A percentile compares a stretch with the other conserved stretches of the same genome.
Conservation (phyloP, 1,140 invertebrate species). For the Platyura marginata region DNA sequence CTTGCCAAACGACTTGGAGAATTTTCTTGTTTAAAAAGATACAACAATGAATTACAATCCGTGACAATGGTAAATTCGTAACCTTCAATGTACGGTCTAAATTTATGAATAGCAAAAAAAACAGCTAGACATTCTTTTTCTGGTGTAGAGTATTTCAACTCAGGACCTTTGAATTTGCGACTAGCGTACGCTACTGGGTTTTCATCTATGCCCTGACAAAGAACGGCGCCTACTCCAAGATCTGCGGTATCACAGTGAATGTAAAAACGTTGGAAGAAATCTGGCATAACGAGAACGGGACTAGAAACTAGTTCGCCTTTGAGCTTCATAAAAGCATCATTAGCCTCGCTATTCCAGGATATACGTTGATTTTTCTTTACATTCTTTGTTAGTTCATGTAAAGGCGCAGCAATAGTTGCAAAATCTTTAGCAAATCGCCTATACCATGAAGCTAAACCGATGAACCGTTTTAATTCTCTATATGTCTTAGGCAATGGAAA, state of each 20-base stretch:
- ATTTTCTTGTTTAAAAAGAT: too few species aligned
- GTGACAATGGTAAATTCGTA: constrained; percentile 26
- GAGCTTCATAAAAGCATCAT: neutral
- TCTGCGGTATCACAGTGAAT: neutral
- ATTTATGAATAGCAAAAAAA: too few species aligned
- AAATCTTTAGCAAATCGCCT: neutral
- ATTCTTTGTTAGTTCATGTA: neutral
- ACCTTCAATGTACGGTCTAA: constrained; percentile 22
- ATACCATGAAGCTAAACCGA: neutral
- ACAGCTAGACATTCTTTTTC: too few species aligned
- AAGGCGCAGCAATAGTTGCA: neutral
- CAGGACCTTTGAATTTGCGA: constrained; percentile 2
- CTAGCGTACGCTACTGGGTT: too few species aligned
- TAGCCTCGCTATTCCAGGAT: neutral
- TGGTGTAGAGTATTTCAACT: constrained; percentile 21
- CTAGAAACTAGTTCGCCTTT: neutral
- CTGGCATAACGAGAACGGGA: neutral
- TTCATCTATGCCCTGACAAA: neutral
- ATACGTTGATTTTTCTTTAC: neutral
- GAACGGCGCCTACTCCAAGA: neutral
- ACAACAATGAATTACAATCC: constrained; percentile 26
- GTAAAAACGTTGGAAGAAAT: neutral
- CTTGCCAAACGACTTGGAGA: constrained; percentile 21
- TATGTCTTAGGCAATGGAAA: neutral
- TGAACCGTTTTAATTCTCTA: neutral